A percentile compares a stretch with the other conserved stretches of the same genome.
phyloP scores from a whole-genome alignment of 2,888 invertebrate genomes.

The Nomada hirtipes region DNA sequence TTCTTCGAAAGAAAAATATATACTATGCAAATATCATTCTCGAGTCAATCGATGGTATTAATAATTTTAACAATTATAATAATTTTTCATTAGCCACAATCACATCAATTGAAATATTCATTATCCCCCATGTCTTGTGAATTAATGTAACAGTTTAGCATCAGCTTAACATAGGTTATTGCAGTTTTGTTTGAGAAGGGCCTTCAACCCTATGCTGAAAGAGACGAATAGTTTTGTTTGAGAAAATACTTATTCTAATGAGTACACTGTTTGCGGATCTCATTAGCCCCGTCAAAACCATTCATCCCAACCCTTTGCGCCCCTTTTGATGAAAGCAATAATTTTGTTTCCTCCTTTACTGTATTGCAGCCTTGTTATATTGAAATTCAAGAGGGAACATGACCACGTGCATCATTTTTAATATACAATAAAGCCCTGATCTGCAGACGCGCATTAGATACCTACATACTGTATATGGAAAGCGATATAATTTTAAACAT shows the following conservation, averaged over 20 bases:
- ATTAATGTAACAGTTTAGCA: background rate
- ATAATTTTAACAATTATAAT: background rate
- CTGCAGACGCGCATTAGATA: too few species aligned
- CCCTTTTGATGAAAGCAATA: too few species aligned
- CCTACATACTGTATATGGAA: too few species aligned
- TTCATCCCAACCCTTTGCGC: background rate
- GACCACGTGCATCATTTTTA: too few species aligned
- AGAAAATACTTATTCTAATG: conserved; percentile 16
- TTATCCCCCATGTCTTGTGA: background rate
- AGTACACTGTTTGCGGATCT: conserved; percentile 1
- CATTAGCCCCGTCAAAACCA: background rate
- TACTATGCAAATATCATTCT: background rate
- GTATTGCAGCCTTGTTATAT: too few species aligned
- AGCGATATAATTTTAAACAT: too few species aligned
- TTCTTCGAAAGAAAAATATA: too few species aligned
- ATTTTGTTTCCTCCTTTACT: too few species aligned
- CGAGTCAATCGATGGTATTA: background rate
- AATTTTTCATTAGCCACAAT: too few species aligned
- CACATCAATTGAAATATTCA: conserved; percentile 2
- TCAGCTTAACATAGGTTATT: background rate
- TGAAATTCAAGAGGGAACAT: too few species aligned
- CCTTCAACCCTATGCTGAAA: background rate
- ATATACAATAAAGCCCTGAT: too few species aligned
- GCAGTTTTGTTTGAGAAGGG: background rate
- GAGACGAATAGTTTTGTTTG: background rate